Percentiles rank a stretch among this genome's conserved stretches.
Conservation (phyloP, 2,888 invertebrate genomes). For the Acrocera orbiculus region DNA sequence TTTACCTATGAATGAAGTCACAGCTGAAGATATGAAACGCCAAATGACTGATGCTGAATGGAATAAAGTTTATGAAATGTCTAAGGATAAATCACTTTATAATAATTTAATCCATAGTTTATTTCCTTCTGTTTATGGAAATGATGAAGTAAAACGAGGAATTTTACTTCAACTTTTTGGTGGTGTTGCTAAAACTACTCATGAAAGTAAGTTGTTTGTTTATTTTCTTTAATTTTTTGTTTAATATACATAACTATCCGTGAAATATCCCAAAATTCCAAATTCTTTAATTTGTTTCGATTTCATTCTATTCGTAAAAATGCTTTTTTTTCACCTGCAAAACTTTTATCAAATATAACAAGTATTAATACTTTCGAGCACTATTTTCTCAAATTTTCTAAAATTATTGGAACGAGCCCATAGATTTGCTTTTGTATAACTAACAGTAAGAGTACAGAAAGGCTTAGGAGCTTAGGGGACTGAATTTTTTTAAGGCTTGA, state of each 20-base stretch:
- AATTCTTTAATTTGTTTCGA: not conserved
- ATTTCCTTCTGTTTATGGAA: conserved; percentile 93
- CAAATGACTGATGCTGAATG: conserved; percentile 90
- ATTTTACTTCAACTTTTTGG: conserved; percentile 91
- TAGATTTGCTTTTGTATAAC: too few species aligned
- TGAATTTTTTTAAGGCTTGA: too few species aligned
- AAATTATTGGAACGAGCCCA: too few species aligned
- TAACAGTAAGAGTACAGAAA: too few species aligned
- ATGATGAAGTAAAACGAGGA: conserved; percentile 86
- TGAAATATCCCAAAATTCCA: too few species aligned
- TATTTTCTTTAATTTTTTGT: not conserved
- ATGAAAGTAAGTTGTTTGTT: conserved; percentile 41
- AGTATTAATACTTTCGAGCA: too few species aligned
- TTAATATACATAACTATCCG: too few species aligned
- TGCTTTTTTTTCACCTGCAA: not conserved
- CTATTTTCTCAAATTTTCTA: too few species aligned
- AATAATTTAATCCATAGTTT: conserved; percentile 76
- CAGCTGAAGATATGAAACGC: conserved; percentile 79
- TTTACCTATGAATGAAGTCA: conserved; percentile 68
- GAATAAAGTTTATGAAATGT: conserved; percentile 93
- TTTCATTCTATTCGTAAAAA: too few species aligned
- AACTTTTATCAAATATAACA: not conserved
- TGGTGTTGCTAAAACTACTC: conserved; percentile 87
- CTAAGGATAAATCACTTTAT: conserved; percentile 79
- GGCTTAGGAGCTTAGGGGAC: too few species aligned